Base-by-base conservation (phyloP, 2,888 invertebrate genomes). In the Globia sparganii region DNA sequence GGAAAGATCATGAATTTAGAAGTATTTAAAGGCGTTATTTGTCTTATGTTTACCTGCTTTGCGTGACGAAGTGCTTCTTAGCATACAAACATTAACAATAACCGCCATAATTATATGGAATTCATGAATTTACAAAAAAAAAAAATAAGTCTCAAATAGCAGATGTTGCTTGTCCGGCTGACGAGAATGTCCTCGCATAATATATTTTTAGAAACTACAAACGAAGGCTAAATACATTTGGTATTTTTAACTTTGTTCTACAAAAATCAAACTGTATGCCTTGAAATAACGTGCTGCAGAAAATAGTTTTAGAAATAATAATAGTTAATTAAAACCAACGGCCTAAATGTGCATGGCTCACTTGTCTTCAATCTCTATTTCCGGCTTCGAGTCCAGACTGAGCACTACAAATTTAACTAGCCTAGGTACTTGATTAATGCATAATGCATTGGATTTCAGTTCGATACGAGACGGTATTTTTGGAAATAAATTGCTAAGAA, bases 241-340 rank as follows among this genome's bases (percentile, higher is more conserved):
- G 21, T 82, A 77, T 82, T 71, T 82, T 77, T 82, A 82, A 80
- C 77, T 71, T 67, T 49, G n/a, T 62, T 58, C 49, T 65, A 61
- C 46, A 65, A 66, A 58, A 53, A 21, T n/a, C 21, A 13, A 64
- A 53, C n/a, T 13, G 34, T 56, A 69, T 67, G 40, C 58, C 40
- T 83, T 28, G 46, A 72, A 65, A 77, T 61, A 28, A 59, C 61
- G n/a, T 43, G 31, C 37, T 72, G 53, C 65, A 59, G 49, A 66
- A 66, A 58, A 65, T 58, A 46, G n/a, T 37, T 25, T 2, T 31
- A 37, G 37, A 28, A 75, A 58, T 25, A 78, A 43, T 28, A 11
- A 40, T 9, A 34, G 61, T 59, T 53, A 64, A 68, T 59, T 59
- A 46, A 68, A 61, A 53, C 34, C 9, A 62, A 37, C 53, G 34